Evolutionary conservation across 2,113 vertebrate species (phyloP), one percentile per base, ranked within the genome.

Genomic region (Lepidothrix coronata): DNA sequence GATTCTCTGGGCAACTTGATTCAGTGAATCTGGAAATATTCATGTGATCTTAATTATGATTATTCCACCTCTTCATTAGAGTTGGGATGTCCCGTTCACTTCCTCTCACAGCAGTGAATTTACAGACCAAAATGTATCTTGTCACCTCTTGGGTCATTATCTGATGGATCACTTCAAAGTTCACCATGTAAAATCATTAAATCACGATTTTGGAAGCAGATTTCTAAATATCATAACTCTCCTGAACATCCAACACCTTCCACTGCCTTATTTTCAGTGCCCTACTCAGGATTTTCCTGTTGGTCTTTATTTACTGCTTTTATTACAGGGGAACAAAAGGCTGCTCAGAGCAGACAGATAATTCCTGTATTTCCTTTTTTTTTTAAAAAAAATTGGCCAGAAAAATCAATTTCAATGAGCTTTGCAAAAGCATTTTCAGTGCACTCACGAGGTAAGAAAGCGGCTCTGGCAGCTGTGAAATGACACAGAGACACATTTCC

Each of bases 341-440:
- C 21, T 24, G 27, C 83, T 39, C 46, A 58, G 30, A 80, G 67
- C 57, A 95, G 81, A 77, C 37, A 89, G 65, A 37, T 70, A 33
- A 63, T 83, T 76, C 48, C 55, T 93, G 49, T 33, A 67, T 88
- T 97, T 94, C 87, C 35, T 41, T 25, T 54, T 59, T 43, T 93
- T 71, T 16, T n/a, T n/a, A 59, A 55, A 55, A 93, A 58, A 88
- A 92, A 78, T 5, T 44, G 37, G 46, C 48, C 21, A 24, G 23
- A 83, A 95, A 96, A 97, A 96, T 95, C 77, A 11, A 90, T 95
- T 90, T 95, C 83, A 93, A 96, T 82, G 80, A 95, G 93, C 37
- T 33, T 82, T 93, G 93, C 25, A 4, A 18, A 86, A 80, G 25
- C 31, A 18, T 89, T 96, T 95, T 66, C 92, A 59, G 77, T 77